Evolutionary conservation across 2,113 vertebrate species (phyloP).

Genomic region (Mirounga angustirostris): DNA sequence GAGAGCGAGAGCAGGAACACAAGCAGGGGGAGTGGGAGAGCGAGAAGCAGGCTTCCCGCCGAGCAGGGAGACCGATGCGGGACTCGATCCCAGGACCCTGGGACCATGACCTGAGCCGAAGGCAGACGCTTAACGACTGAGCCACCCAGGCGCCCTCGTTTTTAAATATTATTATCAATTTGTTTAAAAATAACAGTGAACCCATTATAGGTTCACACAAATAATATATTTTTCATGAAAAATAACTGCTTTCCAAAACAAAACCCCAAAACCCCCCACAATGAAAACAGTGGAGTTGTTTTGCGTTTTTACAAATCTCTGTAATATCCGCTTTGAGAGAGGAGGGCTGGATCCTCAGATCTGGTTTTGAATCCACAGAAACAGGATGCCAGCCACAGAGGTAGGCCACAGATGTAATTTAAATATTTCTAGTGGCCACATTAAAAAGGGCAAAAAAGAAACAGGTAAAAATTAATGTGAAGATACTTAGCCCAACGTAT

Average conservation of each 20-base stretch:
- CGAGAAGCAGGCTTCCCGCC: too few relatives aligned
- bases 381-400: neutral
- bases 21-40: too few relatives aligned
- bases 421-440: neutral
- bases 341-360: neutral
- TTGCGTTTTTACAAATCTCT: neutral
- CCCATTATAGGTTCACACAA: neutral
- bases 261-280: neutral
- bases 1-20: too few relatives aligned
- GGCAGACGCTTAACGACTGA: too few relatives aligned
- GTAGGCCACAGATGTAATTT: neutral
- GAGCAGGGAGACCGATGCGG: too few relatives aligned
- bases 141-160: too few relatives aligned
- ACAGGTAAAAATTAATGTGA: neutral
- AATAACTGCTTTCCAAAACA: neutral
- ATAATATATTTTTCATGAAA: neutral
- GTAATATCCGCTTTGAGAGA: too few relatives aligned
- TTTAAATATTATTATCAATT: neutral
- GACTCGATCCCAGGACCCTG: too few relatives aligned
- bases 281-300: neutral
- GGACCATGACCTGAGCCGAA: too few relatives aligned
- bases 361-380: neutral
- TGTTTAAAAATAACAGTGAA: neutral
- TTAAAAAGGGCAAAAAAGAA: neutral
- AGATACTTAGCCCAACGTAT: neutral